Percentiles rank a stretch among this genome's conserved stretches.
Evolutionary conservation across 2,888 invertebrate genomes (phyloP).

Genomic region (Atrina japonica): DNA sequence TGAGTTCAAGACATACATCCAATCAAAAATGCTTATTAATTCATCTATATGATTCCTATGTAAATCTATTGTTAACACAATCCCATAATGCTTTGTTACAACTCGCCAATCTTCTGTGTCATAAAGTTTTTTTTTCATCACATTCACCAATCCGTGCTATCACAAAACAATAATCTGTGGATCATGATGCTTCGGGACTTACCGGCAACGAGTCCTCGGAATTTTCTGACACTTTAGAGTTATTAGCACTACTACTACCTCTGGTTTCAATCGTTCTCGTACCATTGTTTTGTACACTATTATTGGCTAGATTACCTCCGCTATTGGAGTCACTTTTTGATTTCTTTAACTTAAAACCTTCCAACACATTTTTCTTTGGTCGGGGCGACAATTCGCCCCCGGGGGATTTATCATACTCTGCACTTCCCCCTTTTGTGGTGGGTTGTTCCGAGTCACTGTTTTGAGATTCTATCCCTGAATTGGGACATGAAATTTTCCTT

Average conservation of each 20-base stretch:
- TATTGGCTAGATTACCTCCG: constrained; percentile 29
- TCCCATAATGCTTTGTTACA: no score
- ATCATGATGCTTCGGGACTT: constrained; percentile 48
- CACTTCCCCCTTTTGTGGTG: constrained; percentile 30
- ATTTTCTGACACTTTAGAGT: no score
- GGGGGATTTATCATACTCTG: constrained; percentile 11
- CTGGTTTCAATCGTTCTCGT: constrained; percentile 1
- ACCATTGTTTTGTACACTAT: background rate
- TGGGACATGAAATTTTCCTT: constrained; percentile 20
- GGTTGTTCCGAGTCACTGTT: constrained; percentile 7
- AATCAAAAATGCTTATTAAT: no score
- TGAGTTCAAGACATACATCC: no score
- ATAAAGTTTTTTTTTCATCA: no score
- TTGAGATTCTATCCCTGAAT: constrained; percentile 4
- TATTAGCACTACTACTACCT: no score
- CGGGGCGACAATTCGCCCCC: constrained; percentile 75
- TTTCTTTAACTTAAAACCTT: constrained; percentile 85
- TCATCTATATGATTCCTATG: no score
- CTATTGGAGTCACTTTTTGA: constrained; percentile 80
- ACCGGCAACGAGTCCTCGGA: constrained; percentile 12
- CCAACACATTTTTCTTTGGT: constrained; percentile 83
- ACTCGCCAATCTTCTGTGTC: no score
- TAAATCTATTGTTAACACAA: no score
- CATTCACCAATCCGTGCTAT: no score
- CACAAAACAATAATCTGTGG: constrained; percentile 4